A percentile compares a stretch with the other conserved stretches of the same genome.
Evolutionary conservation across 2,113 vertebrate genomes (phyloP).

Genomic region (Nothocercus nigrocapillus): DNA sequence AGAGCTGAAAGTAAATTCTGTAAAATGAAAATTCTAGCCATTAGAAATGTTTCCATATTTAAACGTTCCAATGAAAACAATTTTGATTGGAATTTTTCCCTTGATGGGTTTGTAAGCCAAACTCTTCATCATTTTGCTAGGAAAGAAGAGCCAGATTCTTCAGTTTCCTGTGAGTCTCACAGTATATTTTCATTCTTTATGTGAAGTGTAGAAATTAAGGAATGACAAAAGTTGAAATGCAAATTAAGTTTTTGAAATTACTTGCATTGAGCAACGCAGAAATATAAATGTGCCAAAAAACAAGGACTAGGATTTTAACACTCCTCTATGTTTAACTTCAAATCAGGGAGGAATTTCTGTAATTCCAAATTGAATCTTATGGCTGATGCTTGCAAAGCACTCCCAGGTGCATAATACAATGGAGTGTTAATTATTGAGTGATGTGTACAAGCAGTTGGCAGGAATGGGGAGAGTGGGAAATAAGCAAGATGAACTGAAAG

Average conservation of each 20-base stretch:
- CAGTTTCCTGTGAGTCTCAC: conserved; percentile 44
- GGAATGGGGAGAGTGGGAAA: conserved; percentile 23
- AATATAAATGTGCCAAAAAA: conserved; percentile 34
- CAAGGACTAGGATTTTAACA: neutral
- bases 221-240: conserved; percentile 47
- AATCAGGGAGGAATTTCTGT: conserved; percentile 9
- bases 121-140: conserved; percentile 36
- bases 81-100: conserved; percentile 67
- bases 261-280: neutral
- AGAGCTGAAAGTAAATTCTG: conserved; percentile 40
- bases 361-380: neutral
- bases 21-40: conserved; percentile 46
- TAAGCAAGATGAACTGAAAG: neutral
- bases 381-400: neutral
- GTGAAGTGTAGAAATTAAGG: neutral
- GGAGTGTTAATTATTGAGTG: conserved; percentile 38
- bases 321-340: conserved; percentile 5
- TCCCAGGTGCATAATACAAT: conserved; percentile 28
- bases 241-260: conserved; percentile 26
- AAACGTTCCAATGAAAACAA: conserved; percentile 62
- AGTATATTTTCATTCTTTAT: conserved; percentile 46
- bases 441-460: neutral
- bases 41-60: conserved; percentile 39
- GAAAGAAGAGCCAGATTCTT: conserved; percentile 36
- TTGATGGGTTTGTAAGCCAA: conserved; percentile 45